phyloP scores from a whole-genome alignment of 2,113 vertebrate genomes.

The Pyxicephalus adspersus region DNA sequence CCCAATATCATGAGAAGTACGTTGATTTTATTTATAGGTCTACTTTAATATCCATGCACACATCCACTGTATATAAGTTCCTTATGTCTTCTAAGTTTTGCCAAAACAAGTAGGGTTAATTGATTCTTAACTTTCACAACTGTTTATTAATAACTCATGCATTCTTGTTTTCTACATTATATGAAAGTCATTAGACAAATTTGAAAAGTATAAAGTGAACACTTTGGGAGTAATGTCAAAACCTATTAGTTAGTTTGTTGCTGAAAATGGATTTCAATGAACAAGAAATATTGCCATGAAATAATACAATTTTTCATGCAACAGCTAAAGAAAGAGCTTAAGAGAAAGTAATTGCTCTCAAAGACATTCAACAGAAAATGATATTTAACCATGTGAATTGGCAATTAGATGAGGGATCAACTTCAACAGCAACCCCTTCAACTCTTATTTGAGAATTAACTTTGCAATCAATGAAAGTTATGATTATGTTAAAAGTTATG shows the following conservation, averaged over 20 bases:
- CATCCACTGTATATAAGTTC: no score
- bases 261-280: background rate
- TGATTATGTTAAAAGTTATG: no score
- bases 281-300: constrained; percentile 10
- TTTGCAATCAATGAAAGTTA: background rate
- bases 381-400: background rate
- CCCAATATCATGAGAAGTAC: no score
- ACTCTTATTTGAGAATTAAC: background rate
- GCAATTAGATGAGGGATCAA: background rate
- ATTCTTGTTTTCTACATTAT: background rate
- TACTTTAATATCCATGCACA: no score
- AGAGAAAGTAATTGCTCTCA: background rate
- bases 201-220: background rate
- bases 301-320: constrained; percentile 21
- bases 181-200: background rate
- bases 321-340: background rate
- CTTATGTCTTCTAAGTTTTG: no score
- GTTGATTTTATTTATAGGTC: no score
- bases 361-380: background rate
- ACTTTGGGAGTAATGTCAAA: background rate
- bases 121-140: background rate
- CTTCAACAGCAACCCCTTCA: background rate
- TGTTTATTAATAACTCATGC: background rate
- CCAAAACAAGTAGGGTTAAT: no score
- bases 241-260: background rate